Conservation (phyloP, 2,797 vertebrate species). For the Holocentrus rufus region DNA sequence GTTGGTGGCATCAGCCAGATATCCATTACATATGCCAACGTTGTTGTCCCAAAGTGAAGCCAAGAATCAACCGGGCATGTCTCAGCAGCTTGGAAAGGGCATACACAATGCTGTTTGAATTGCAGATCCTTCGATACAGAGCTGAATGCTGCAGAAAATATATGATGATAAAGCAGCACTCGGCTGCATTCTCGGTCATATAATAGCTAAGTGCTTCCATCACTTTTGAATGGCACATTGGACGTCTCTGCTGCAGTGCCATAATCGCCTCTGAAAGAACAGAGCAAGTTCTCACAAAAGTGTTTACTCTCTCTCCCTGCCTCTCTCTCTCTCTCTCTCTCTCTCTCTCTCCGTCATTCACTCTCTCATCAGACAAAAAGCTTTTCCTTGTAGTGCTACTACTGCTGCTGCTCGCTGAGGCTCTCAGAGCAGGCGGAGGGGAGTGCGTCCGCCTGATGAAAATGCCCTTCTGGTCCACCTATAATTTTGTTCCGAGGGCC, state of each 20-base stretch:
- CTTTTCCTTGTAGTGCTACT: conserved; percentile 67
- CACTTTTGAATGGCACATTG: conserved; percentile 28
- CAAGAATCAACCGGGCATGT: conserved; percentile 56
- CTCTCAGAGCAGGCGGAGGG: conserved; percentile 44
- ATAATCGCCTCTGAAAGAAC: conserved; percentile 15
- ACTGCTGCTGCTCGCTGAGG: conserved; percentile 34
- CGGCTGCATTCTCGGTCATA: conserved; percentile 29
- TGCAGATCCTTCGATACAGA: conserved; percentile 3
- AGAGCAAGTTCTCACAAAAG: conserved; percentile 30
- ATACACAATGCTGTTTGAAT: neutral
- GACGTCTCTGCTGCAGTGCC: conserved; percentile 28
- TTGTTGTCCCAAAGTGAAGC: conserved; percentile 34
- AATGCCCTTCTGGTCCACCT: conserved; percentile 58
- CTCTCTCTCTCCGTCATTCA: neutral
- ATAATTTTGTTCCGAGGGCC: conserved; percentile 45
- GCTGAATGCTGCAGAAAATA: conserved; percentile 15
- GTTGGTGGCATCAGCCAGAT: conserved; percentile 1
- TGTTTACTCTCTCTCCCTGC: conserved; percentile 13
- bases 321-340: conserved; percentile 9
- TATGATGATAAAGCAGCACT: conserved; percentile 30
- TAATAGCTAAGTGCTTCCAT: conserved; percentile 35
- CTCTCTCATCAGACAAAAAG: conserved; percentile 73
- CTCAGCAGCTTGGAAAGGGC: conserved; percentile 34
- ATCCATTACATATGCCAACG: conserved; percentile 30
- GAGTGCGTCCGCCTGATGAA: conserved; percentile 57